Percentiles rank a stretch among this genome's conserved stretches.
Evolutionary conservation across 2,888 invertebrate species (phyloP).

Genomic region (Ellobium chinense): DNA sequence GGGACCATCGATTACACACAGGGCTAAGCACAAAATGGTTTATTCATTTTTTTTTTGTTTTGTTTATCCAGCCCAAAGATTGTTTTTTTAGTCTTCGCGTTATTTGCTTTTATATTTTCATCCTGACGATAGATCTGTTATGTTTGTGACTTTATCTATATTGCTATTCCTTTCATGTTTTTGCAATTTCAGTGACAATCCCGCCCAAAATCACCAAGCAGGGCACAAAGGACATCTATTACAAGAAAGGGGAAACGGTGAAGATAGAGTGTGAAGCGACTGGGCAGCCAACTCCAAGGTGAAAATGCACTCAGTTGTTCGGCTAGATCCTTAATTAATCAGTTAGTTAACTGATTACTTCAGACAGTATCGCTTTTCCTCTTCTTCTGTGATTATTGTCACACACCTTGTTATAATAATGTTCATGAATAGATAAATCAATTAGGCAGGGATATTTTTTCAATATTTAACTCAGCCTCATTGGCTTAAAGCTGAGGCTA

Average conservation of each 20-base stretch:
- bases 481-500: no score
- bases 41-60: no score
- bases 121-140: background rate
- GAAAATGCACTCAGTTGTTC: slow-evolving; percentile 79
- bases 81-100: no score
- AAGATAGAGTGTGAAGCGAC: slow-evolving; percentile 97
- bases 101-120: background rate
- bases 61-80: no score
- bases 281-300: slow-evolving; percentile 96
- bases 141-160: background rate
- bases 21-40: no score
- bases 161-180: background rate
- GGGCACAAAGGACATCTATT: slow-evolving; percentile 60
- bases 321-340: background rate
- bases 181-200: slow-evolving; percentile 50
- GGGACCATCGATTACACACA: no score
- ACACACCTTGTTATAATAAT: no score
- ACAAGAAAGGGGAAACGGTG: slow-evolving; percentile 82
- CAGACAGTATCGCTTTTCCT: background rate
- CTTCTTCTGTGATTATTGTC: background rate
- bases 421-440: no score
- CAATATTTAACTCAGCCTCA: no score
- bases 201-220: slow-evolving; percentile 67
- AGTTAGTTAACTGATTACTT: background rate
- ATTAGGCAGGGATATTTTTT: no score